A percentile compares a stretch with the other conserved stretches of the same genome.
Evolutionary conservation across 2,888 invertebrate species (phyloP).

Genomic region (Tipula helvola): DNA sequence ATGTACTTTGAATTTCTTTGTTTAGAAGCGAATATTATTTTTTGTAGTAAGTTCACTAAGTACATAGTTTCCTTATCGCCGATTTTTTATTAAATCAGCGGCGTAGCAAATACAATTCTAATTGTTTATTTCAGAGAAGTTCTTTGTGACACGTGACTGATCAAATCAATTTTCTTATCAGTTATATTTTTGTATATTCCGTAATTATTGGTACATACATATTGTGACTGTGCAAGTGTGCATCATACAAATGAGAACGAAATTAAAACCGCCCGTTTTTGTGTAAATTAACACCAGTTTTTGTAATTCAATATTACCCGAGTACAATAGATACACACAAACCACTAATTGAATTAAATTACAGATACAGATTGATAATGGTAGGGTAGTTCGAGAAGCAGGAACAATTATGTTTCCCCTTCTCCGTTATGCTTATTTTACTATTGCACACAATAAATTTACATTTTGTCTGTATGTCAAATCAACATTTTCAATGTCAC

Average conservation of each 20-base stretch:
- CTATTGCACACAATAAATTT: background rate
- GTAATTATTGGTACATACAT: background rate
- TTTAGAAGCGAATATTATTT: background rate
- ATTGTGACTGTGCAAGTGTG: background rate
- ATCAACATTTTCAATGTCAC: background rate
- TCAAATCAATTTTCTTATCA: background rate
- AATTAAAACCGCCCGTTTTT: background rate
- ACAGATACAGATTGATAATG: background rate
- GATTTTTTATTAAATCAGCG: background rate
- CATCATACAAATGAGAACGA: background rate
- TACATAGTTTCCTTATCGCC: background rate
- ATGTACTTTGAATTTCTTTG: background rate
- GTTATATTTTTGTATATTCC: background rate
- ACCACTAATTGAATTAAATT: background rate
- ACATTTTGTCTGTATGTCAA: background rate
- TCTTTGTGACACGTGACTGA: no score
- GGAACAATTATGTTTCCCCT: background rate
- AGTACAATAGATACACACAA: background rate
- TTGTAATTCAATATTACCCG: background rate
- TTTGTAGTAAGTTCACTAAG: background rate
- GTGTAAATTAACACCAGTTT: background rate
- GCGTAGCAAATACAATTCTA: background rate
- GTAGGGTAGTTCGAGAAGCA: background rate
- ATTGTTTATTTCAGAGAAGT: background rate
- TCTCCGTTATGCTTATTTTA: background rate